phyloP scores from a whole-genome alignment of 1,140 invertebrate genomes.

The Drosophila sturtevanti region DNA sequence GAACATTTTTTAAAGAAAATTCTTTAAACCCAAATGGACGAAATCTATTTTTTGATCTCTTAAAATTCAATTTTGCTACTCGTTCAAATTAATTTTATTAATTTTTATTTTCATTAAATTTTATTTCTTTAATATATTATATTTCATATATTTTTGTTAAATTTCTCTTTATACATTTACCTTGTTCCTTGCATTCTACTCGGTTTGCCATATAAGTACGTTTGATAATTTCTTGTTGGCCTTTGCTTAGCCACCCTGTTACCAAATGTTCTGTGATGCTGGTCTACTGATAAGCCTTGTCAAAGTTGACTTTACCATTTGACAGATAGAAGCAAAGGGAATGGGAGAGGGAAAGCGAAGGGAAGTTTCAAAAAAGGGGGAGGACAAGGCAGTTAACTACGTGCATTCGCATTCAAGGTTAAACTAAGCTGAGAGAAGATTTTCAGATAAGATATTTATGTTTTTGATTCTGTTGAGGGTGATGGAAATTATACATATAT shows the following conservation, averaged over 20 bases:
- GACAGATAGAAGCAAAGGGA: constrained; percentile 11
- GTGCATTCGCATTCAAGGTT: constrained; percentile 76
- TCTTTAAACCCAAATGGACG: no score
- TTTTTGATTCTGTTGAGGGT: constrained; percentile 22
- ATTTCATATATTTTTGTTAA: background rate
- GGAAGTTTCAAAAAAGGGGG: background rate
- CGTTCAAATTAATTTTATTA: no score
- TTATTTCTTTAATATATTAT: no score
- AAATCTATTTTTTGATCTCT: no score
- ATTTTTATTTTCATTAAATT: no score
- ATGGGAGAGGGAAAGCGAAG: background rate
- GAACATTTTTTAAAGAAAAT: background rate
- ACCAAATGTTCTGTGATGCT: constrained; percentile 45
- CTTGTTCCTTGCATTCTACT: no score
- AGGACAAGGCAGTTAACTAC: constrained; percentile 16
- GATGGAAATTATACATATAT: background rate
- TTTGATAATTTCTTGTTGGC: background rate
- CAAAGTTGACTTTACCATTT: constrained; percentile 50
- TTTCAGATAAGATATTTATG: constrained; percentile 44
- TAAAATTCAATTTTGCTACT: no score
- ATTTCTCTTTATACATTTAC: background rate
- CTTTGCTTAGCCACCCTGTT: constrained; percentile 15
- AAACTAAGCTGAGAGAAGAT: constrained; percentile 63
- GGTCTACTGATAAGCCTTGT: constrained; percentile 55
- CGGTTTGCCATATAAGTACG: no score